Percentiles rank a stretch among this genome's conserved stretches.
These are phyloP conservation scores for Polylopha cassiicola DNA, from an alignment of 2,888 invertebrate species.

Conservation along the genomic window DNA sequence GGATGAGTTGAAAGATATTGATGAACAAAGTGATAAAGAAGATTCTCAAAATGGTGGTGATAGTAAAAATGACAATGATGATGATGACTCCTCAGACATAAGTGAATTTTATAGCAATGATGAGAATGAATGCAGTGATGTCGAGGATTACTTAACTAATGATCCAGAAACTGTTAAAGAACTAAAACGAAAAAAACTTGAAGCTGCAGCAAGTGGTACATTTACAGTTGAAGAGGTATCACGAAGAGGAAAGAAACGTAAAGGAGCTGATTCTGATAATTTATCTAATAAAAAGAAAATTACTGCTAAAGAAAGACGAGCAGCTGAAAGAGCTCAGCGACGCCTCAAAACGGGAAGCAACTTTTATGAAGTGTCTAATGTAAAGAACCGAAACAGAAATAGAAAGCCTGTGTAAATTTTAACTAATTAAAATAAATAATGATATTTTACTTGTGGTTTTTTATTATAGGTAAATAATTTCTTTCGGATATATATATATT, in stretches of 20 bases:
- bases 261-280: constrained; percentile 31
- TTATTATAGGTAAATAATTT: constrained; percentile 25
- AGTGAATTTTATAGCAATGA: constrained; percentile 83
- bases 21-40: constrained; percentile 51
- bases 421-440: constrained; percentile 2
- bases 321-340: constrained; percentile 83
- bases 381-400: constrained; percentile 89
- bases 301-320: constrained; percentile 87
- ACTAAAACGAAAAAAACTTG: constrained; percentile 63
- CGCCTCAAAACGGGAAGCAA: constrained; percentile 91
- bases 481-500: constrained; percentile 13
- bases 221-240: constrained; percentile 74
- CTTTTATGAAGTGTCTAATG: constrained; percentile 92
- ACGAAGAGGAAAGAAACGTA: constrained; percentile 54
- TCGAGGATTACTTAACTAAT: constrained; percentile 70
- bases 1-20: constrained; percentile 64
- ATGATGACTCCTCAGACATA: constrained; percentile 79
- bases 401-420: constrained; percentile 53
- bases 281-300: constrained; percentile 66
- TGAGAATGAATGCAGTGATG: constrained; percentile 75
- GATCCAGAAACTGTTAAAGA: constrained; percentile 65
- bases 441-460: neutral
- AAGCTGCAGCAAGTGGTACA: constrained; percentile 74
- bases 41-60: constrained; percentile 39
- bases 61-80: constrained; percentile 50